A percentile compares a stretch with the other conserved stretches of the same genome.
Evolutionary conservation across 2,113 vertebrate species (phyloP).

Genomic region (Tinamus guttatus): DNA sequence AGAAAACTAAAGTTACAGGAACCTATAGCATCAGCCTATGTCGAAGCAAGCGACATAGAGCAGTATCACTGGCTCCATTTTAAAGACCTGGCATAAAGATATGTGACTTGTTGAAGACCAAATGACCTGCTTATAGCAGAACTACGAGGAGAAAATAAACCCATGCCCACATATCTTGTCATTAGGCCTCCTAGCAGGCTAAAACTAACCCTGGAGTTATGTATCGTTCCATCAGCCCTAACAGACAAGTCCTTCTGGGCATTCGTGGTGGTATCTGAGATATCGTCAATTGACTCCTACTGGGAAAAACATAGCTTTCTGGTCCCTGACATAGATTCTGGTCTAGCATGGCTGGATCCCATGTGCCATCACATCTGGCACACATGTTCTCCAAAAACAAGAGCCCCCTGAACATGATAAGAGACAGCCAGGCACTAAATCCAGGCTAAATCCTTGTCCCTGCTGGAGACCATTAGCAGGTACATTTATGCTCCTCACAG

Average conservation of each 20-base stretch:
- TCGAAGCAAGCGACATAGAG: background rate
- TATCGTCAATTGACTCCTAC: background rate
- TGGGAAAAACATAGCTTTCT: background rate
- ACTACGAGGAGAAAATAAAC: background rate
- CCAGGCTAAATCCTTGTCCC: background rate
- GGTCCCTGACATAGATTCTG: background rate
- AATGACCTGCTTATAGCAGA: no score
- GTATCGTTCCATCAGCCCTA: background rate
- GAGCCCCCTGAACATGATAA: background rate
- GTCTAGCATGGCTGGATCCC: background rate
- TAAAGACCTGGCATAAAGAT: no score
- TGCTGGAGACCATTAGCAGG: background rate
- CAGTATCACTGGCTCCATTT: background rate
- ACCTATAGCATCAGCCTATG: no score
- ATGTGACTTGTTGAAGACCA: no score
- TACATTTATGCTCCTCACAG: background rate
- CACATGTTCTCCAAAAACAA: background rate
- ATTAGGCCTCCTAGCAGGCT: background rate
- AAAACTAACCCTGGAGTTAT: background rate
- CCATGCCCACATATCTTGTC: background rate
- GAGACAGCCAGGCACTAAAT: background rate
- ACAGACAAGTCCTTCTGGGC: background rate
- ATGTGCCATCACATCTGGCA: rapidly evolving
- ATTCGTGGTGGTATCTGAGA: background rate
- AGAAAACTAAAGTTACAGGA: no score